Evolutionary conservation across 2,888 invertebrate genomes (phyloP), one percentile per base, ranked within the genome.

Genomic region (Oxyteleia sp.): DNA sequence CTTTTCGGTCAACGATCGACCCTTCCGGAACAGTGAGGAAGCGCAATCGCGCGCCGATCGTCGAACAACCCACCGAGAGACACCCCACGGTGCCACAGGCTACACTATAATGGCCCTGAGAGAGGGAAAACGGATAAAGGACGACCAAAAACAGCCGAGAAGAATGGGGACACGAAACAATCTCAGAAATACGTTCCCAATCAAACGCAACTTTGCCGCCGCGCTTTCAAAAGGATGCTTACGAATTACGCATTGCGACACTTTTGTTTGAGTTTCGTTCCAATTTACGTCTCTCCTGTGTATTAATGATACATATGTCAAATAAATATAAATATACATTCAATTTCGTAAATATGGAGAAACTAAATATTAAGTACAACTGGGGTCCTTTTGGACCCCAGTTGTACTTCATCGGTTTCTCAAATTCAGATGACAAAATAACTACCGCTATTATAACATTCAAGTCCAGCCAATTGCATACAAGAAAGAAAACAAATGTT

Each of bases 1-100:
- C 93, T 93, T 93, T 93, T 93, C 92, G 93, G 93, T 93, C 93
- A 93, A 93, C 93, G 92, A 93, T 93, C 93, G 93, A 92, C 93
- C 92, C 92, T 93, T 92, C 92, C 92, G 91, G 90, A 89, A 89
- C 88, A 87, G 89, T 86, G 89, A 87, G 90, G 87, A 88, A 88
- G 86, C 86, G 88, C 87, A 87, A 86, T 88, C 87, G 87, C 83
- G 84, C 88, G 84, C 82, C 85, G 84, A 87, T 87, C 87, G 86
- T 84, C 85, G 83, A 83, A 86, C 88, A 88, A 89, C 90, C 90
- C 88, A 87, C 87, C 87, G 87, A 87, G 87, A 87, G 90, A 89
- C 89, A 88, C 91, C 92, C 91, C 86, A 87, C 87, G 89, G 89
- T 88, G 90, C 92, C 92, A 86, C 85, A 86, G 91, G 92, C 91